These are phyloP conservation scores for Erebia ligea DNA, from an alignment of 2,888 invertebrate species.

Conservation along the genomic window DNA sequence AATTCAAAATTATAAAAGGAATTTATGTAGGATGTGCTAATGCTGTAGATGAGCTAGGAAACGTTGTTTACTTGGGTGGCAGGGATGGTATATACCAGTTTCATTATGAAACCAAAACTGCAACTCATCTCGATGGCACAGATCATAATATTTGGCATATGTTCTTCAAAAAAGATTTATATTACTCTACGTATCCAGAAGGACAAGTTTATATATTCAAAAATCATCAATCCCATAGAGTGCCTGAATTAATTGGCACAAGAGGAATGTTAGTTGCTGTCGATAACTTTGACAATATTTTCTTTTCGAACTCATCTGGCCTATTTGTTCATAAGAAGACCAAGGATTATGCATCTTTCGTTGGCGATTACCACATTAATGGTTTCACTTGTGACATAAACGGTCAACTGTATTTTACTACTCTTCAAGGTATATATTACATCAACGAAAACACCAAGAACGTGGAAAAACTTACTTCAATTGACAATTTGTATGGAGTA, in stretches of 20 bases:
- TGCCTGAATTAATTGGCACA: constrained; percentile 43
- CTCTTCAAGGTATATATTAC: constrained; percentile 45
- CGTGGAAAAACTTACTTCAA: constrained; percentile 36
- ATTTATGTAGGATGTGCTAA: constrained; percentile 61
- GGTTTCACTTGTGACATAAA: constrained; percentile 46
- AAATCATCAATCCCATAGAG: constrained; percentile 37
- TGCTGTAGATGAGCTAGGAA: constrained; percentile 53
- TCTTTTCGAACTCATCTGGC: constrained; percentile 45
- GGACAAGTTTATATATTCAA: constrained; percentile 43
- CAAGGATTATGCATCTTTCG: constrained; percentile 28
- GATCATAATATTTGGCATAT: constrained; percentile 65
- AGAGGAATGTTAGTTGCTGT: constrained; percentile 44
- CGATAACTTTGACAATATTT: constrained; percentile 45
- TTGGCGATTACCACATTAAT: constrained; percentile 47
- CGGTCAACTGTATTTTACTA: constrained; percentile 49
- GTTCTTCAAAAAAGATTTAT: constrained; percentile 61
- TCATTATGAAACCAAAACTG: constrained; percentile 53
- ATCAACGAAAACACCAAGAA: constrained; percentile 42
- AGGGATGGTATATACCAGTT: constrained; percentile 60
- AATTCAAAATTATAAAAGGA: constrained; percentile 51
- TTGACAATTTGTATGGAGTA: constrained; percentile 42
- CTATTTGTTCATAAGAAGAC: constrained; percentile 27
- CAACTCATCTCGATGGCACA: constrained; percentile 48
- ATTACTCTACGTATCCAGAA: constrained; percentile 57
- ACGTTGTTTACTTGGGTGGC: constrained; percentile 63